These are phyloP conservation scores for Akabosia matsudoensis DNA, from an alignment of 1,140 invertebrate species.

Conservation along the genomic window DNA sequence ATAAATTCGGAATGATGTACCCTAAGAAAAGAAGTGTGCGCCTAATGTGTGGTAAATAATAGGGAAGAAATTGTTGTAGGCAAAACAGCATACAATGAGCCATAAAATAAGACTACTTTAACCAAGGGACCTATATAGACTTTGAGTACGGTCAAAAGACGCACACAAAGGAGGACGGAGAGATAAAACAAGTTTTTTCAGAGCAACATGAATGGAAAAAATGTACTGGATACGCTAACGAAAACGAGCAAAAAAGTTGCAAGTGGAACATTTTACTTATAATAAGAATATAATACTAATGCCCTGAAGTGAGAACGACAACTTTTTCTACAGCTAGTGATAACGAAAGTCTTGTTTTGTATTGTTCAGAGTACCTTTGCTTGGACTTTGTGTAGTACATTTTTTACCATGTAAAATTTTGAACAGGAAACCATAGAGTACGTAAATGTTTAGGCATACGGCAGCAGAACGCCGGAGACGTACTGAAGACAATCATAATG, in stretches of 20 bases:
- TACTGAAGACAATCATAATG: too few relatives aligned
- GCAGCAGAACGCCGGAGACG: too few relatives aligned
- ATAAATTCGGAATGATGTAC: too few relatives aligned
- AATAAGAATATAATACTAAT: slow-evolving; percentile 23
- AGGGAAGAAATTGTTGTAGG: slow-evolving; percentile 9
- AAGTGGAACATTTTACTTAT: background rate
- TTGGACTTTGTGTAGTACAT: too few relatives aligned
- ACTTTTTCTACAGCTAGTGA: too few relatives aligned
- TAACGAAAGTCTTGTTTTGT: too few relatives aligned
- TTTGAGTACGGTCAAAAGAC: background rate
- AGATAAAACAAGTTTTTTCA: background rate
- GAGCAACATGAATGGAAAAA: slow-evolving; percentile 5
- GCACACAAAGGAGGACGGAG: background rate
- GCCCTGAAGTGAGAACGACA: slow-evolving; percentile 13
- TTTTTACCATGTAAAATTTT: too few relatives aligned
- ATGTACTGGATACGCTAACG: slow-evolving; percentile 12
- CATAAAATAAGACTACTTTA: slow-evolving; percentile 2
- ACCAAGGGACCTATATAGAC: slow-evolving; percentile 16
- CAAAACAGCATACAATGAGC: slow-evolving; percentile 10
- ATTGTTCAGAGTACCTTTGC: too few relatives aligned
- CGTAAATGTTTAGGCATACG: too few relatives aligned
- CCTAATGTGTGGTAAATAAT: background rate
- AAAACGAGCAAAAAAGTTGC: background rate
- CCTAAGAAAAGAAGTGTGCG: background rate
- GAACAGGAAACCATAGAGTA: too few relatives aligned